Base-by-base conservation (phyloP, 2,888 invertebrate genomes). In the Clusia tigrina region DNA sequence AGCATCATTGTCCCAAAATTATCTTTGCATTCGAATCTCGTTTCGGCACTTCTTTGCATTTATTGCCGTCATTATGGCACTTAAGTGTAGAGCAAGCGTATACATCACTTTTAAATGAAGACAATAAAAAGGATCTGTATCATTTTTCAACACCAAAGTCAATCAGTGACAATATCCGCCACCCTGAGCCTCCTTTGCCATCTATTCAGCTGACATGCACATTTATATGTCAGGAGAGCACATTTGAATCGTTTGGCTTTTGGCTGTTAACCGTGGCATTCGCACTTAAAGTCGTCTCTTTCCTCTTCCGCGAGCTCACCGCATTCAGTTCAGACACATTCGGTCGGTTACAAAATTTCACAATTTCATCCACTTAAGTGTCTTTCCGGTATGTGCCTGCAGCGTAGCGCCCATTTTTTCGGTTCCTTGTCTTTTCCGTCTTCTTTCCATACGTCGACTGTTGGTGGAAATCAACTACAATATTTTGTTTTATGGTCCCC, bases 361-460 rank as follows among this genome's bases (percentile, higher is more conserved):
- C 59, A 53, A 54, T 52, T 37, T 52, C 26, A 54, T 60, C 18
- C 54, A 26, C 54, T 60, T 54, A 60, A 60, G 46, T 23, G 54
- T 17, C 42, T 25, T 55, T 46, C 25, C 18, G 46, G 24, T 23
- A 42, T 56, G 42, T 57, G 26, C 12, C 10, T 2, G 25, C 17
- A 25, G 6, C 46, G 3, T 24, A 3, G n/a, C n/a, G 26, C 26
- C 17, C 54, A n/a, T n/a, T n/a, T n/a, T n/a, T n/a, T n/a, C n/a
- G n/a, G n/a, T n/a, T n/a, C n/a, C n/a, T n/a, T 38, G 17, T 22
- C 24, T 3, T 6, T 24, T 15, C 24, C 25, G 24, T n/a, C 38
- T n/a, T 15, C 48, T 10, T 17, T 46, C 37, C 54, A 55, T 38
- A 55, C 18, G 22, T 26, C 22, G 38, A 55, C 38, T 55, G 55